Percentiles rank a stretch among this genome's conserved stretches.
These are phyloP conservation scores for Lepidocolaptes lacrymiger DNA, from an alignment of 2,797 vertebrate genomes.

Conservation along the genomic window DNA sequence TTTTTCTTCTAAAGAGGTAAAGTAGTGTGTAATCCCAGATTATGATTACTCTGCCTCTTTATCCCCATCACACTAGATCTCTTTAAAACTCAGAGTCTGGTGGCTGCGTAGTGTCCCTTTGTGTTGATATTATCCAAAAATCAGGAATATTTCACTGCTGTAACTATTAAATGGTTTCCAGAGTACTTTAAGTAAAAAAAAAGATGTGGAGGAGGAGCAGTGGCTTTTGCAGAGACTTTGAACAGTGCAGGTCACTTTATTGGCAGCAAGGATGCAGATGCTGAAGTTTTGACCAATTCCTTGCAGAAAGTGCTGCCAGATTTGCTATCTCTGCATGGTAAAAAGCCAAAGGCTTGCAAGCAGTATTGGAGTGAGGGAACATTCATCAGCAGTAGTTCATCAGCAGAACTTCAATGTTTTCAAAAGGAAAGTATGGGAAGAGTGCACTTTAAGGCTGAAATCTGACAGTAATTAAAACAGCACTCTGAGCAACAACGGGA, in stretches of 20 bases:
- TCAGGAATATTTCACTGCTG: not conserved
- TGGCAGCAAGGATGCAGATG: conserved; percentile 1
- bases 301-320: not conserved
- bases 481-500: conserved; percentile 32
- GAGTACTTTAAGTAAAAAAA: not conserved
- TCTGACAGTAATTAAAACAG: conserved; percentile 65
- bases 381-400: conserved; percentile 28
- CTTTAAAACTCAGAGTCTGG: not conserved
- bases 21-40: not conserved
- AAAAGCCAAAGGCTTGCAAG: conserved; percentile 35
- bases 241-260: not conserved
- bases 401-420: conserved; percentile 17
- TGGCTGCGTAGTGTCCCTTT: not conserved
- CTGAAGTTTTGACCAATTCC: conserved; percentile 34
- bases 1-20: not conserved
- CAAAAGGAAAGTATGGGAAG: not conserved
- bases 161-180: not conserved
- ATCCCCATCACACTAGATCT: not conserved
- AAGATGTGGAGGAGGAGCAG: not conserved
- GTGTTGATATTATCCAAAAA: not conserved
- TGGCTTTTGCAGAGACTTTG: not conserved
- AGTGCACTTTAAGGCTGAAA: not conserved
- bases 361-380: conserved; percentile 19
- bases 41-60: not conserved
- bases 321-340: conserved; percentile 34